A percentile compares a stretch with the other conserved stretches of the same genome.
Evolutionary conservation across 2,113 vertebrate species (phyloP).

Genomic region (Nothoprocta perdicaria): DNA sequence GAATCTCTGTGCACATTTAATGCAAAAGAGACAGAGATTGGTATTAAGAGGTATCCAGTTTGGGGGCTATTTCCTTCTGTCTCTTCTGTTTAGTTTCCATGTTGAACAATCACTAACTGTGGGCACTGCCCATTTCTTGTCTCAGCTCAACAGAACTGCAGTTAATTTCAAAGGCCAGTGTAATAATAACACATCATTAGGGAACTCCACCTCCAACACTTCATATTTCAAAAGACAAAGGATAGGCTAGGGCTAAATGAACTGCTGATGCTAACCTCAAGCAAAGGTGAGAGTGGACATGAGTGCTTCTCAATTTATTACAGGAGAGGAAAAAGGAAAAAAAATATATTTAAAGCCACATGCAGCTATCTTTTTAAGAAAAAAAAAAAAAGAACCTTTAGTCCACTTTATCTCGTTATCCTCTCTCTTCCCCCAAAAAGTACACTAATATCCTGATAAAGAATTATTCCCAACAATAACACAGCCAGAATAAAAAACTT

Average conservation of each 20-base stretch:
- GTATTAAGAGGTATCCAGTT: background rate
- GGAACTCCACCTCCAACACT: background rate
- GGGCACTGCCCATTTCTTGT: background rate
- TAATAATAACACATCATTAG: background rate
- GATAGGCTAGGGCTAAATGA: background rate
- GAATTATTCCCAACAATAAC: background rate
- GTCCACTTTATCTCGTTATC: background rate
- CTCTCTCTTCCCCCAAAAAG: background rate
- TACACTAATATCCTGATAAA: background rate
- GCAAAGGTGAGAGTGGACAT: background rate
- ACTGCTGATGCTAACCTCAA: background rate
- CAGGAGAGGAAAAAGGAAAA: background rate
- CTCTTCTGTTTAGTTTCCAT: background rate
- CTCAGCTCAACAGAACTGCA: background rate
- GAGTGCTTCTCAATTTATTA: background rate
- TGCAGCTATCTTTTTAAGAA: background rate
- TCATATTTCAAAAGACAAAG: background rate
- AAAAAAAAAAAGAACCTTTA: background rate
- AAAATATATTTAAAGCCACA: background rate
- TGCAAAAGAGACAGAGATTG: background rate
- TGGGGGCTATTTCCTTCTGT: background rate
- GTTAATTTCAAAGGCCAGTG: background rate
- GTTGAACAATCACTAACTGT: background rate
- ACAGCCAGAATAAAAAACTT: background rate
- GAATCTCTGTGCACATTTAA: background rate